phyloP scores from a whole-genome alignment of 2,888 invertebrate genomes.

The Eristalinus aeneus region DNA sequence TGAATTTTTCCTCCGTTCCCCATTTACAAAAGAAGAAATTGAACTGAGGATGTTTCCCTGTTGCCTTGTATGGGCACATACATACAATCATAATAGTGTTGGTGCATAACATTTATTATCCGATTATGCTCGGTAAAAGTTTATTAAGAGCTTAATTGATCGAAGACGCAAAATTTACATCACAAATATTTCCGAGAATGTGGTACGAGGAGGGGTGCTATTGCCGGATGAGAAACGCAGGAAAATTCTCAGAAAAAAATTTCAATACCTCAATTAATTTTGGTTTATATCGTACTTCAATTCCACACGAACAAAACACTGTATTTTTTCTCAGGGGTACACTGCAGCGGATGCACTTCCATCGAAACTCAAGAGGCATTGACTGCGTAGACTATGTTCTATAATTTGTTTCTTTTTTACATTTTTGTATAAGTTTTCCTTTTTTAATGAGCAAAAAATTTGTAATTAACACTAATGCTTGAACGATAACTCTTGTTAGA shows the following conservation, averaged over 20 bases:
- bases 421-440: slow-evolving; percentile 39
- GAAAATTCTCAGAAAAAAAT: slow-evolving; percentile 55
- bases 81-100: not conserved
- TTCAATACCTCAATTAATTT: slow-evolving; percentile 62
- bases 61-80: not conserved
- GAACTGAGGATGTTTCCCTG: not conserved
- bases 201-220: slow-evolving; percentile 9
- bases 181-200: slow-evolving; percentile 54
- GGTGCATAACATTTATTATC: slow-evolving; percentile 52
- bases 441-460: slow-evolving; percentile 60
- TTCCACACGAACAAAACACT: slow-evolving; percentile 6
- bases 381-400: not conserved
- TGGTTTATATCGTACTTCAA: slow-evolving; percentile 37
- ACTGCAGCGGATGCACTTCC: not conserved
- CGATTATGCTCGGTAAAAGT: slow-evolving; percentile 49
- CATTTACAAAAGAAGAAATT: not conserved
- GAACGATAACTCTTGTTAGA: slow-evolving; percentile 64
- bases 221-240: slow-evolving; percentile 16
- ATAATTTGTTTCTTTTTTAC: not conserved
- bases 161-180: slow-evolving; percentile 52
- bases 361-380: not conserved
- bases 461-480: slow-evolving; percentile 72
- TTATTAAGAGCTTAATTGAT: slow-evolving; percentile 62
- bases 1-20: slow-evolving; percentile 1
- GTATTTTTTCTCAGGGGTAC: slow-evolving; percentile 13